Percentiles rank a stretch among this genome's conserved stretches.
phyloP scores from a whole-genome alignment of 2,797 vertebrate genomes.

The Ctenopoma multispine region DNA sequence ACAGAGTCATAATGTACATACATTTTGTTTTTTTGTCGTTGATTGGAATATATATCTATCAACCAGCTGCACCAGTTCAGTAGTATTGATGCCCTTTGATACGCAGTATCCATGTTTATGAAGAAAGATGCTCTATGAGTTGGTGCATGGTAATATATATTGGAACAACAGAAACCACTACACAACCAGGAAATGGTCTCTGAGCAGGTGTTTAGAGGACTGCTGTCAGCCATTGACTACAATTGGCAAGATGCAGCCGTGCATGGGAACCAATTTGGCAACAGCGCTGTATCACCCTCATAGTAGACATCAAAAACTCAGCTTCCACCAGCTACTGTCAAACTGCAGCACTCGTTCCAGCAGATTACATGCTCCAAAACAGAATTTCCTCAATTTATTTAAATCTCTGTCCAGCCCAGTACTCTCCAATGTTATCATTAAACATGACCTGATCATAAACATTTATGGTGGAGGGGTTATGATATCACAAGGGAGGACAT shows the following conservation, averaged over 20 bases:
- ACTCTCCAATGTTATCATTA: constrained; percentile 28
- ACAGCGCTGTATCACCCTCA: neutral
- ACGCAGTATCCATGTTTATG: constrained; percentile 1
- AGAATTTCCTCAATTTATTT: constrained; percentile 25
- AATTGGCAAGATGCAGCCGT: constrained; percentile 36
- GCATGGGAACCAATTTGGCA: constrained; percentile 50
- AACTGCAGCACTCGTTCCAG: constrained; percentile 19
- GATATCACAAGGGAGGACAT: constrained; percentile 31
- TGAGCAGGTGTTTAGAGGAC: constrained; percentile 33
- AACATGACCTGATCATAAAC: constrained; percentile 48
- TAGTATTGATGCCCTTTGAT: neutral
- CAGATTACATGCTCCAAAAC: constrained; percentile 10
- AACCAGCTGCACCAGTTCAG: neutral
- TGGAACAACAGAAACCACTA: constrained; percentile 19
- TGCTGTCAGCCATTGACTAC: constrained; percentile 36
- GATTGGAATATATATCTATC: neutral
- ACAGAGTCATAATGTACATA: neutral
- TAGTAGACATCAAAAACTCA: constrained; percentile 30
- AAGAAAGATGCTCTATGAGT: constrained; percentile 4
- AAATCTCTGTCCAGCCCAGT: neutral
- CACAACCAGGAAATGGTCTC: constrained; percentile 26
- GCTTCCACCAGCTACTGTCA: constrained; percentile 38
- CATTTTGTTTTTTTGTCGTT: neutral
- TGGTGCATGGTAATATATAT: neutral
- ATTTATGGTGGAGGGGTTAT: constrained; percentile 42